Base-by-base conservation (phyloP, 2,888 invertebrate species). In the Netelia inedita region DNA sequence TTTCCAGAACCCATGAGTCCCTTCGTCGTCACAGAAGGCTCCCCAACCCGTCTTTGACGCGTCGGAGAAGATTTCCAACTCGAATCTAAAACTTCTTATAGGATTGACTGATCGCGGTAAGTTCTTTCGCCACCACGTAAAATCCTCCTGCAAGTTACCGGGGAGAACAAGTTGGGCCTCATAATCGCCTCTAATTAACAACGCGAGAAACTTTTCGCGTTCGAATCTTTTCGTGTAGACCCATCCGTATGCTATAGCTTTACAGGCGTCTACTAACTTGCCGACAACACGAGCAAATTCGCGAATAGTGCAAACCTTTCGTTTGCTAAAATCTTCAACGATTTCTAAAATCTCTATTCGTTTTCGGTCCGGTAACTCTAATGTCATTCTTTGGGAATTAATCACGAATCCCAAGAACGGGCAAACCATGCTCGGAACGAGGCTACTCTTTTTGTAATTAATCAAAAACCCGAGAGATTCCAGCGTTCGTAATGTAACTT, bases 191-290 rank as follows among this genome's bases (percentile, higher is more conserved):
- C 21, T 46, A 21, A 61, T 63, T n/a, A 74, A 28, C 46, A 63
- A 63, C 11, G 57, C 76, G 23, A 66, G 14, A 50, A 43, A 63
- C 35, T 78, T 78, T 69, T 78, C 61, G 2, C 63, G 53, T 53
- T 78, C 69, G 50, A 78, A 78, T 71, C 16, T n/a, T n/a, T 82
- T 87, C 2, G 82, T 73, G 14, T 83, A 81, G 21, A 72, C 2
- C 83, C 83, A 80, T 6, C 82, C 85, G 43, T 85, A 85, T 16
- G 46, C 28, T 9, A 75, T 41, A 1, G 71, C 82, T 8, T 53
- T 46, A 63, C 65, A 82, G 5, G 65, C 23, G 3, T 80, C 78
- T 46, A 81, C 50, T 28, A 83, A 94, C 35, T 68, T 78, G 0
- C 74, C 71, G 0, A 81, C 43, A 10, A 83, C 21, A 11, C n/a